These are phyloP conservation scores for Entomobrya multifasciata DNA, from an alignment of 2,888 invertebrate species.

Conservation along the genomic window DNA sequence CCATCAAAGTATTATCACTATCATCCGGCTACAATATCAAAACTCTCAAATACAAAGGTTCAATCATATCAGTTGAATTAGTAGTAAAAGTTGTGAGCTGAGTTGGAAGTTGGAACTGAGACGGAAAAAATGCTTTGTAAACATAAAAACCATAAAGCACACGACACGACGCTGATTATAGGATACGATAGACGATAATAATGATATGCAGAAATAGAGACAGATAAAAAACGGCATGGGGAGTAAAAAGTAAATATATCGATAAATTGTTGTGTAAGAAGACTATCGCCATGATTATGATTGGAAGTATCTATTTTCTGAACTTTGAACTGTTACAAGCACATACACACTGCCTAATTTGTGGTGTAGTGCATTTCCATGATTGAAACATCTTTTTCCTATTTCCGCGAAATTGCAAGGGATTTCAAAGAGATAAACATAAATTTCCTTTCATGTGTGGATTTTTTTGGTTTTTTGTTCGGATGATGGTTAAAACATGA, in stretches of 20 bases:
- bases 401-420: background rate
- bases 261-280: background rate
- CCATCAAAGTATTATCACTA: too few relatives aligned
- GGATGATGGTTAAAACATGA: background rate
- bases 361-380: background rate
- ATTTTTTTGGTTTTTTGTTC: background rate
- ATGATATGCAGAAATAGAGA: background rate
- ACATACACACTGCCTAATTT: background rate
- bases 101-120: too few relatives aligned
- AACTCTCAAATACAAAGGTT: background rate
- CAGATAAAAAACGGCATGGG: background rate
- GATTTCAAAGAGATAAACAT: background rate
- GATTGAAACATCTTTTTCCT: background rate
- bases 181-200: background rate
- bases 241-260: conserved; percentile 5
- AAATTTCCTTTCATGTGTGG: too few relatives aligned
- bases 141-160: too few relatives aligned
- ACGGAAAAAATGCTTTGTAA: conserved; percentile 34
- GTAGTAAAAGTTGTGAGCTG: too few relatives aligned
- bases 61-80: background rate
- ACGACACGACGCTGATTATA: too few relatives aligned
- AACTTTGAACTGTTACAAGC: conserved; percentile 12
- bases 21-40: background rate
- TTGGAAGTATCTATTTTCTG: background rate
- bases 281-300: background rate